phyloP scores from a whole-genome alignment of 2,888 invertebrate species.

The Meghimatium bilineatum region DNA sequence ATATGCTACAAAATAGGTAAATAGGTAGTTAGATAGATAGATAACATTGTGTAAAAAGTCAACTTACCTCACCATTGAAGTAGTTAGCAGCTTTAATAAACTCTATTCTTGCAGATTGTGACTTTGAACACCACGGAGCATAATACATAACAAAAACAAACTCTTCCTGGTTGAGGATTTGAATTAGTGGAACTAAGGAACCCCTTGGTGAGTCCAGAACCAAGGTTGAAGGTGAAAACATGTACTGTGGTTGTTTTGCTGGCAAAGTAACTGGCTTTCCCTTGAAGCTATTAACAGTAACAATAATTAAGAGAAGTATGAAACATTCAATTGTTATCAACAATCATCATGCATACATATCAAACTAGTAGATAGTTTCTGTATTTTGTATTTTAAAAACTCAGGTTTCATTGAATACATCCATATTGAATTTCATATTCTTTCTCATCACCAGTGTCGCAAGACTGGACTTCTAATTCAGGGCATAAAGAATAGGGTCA shows the following conservation, averaged over 20 bases:
- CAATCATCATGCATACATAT: too few relatives aligned
- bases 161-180: conserved; percentile 83
- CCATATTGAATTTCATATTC: too few relatives aligned
- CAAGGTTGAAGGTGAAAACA: conserved; percentile 84
- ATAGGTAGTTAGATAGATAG: too few relatives aligned
- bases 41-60: not conserved
- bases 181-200: conserved; percentile 83
- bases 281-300: conserved; percentile 59
- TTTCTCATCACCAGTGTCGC: too few relatives aligned
- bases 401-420: too few relatives aligned
- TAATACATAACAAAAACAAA: conserved; percentile 93
- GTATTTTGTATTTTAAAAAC: too few relatives aligned
- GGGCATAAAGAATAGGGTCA: too few relatives aligned
- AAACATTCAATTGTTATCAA: too few relatives aligned
- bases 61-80: conserved; percentile 83
- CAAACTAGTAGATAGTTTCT: too few relatives aligned
- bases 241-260: conserved; percentile 80
- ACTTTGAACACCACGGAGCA: conserved; percentile 95
- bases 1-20: too few relatives aligned
- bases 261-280: conserved; percentile 60
- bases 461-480: too few relatives aligned
- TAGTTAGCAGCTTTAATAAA: conserved; percentile 86
- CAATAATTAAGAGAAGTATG: not conserved
- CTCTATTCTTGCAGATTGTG: conserved; percentile 85
- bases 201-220: conserved; percentile 89